These are phyloP conservation scores for Pissodes strobi DNA, from an alignment of 1,140 invertebrate genomes.

Conservation along the genomic window DNA sequence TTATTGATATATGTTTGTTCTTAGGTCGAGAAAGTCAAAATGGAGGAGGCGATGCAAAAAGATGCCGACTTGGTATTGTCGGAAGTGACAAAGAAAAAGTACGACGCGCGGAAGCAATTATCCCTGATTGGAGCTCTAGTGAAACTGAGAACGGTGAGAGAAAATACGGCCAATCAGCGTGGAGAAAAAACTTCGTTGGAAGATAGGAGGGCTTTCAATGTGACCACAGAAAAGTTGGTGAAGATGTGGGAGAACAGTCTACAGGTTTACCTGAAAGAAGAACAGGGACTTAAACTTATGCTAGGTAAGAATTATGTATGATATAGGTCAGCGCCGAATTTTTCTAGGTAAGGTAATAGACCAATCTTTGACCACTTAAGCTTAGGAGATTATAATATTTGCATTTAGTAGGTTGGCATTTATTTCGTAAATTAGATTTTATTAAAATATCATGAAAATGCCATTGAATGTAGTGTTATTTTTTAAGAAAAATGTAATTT, in stretches of 20 bases:
- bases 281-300: constrained; percentile 50
- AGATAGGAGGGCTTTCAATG: constrained; percentile 49
- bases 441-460: too few species aligned
- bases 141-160: constrained; percentile 65
- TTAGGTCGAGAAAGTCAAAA: constrained; percentile 62
- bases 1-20: not conserved
- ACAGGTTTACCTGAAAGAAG: constrained; percentile 49
- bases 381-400: too few species aligned
- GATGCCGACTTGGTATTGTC: constrained; percentile 71
- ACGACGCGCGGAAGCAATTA: constrained; percentile 68
- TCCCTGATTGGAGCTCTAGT: constrained; percentile 64
- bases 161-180: constrained; percentile 63
- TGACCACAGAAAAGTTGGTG: constrained; percentile 47
- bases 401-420: too few species aligned
- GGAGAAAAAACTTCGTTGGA: constrained; percentile 61
- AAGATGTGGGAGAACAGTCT: constrained; percentile 51
- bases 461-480: too few species aligned
- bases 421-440: too few species aligned
- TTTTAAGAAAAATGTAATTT: too few species aligned
- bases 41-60: constrained; percentile 66
- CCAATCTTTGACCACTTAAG: too few species aligned
- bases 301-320: constrained; percentile 35
- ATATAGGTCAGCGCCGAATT: too few species aligned
- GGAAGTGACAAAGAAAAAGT: constrained; percentile 70
- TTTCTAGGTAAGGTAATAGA: too few species aligned